Percentiles rank a stretch among this genome's conserved stretches.
Conservation (phyloP, 2,888 invertebrate genomes). For the Tenthredo mesomela region DNA sequence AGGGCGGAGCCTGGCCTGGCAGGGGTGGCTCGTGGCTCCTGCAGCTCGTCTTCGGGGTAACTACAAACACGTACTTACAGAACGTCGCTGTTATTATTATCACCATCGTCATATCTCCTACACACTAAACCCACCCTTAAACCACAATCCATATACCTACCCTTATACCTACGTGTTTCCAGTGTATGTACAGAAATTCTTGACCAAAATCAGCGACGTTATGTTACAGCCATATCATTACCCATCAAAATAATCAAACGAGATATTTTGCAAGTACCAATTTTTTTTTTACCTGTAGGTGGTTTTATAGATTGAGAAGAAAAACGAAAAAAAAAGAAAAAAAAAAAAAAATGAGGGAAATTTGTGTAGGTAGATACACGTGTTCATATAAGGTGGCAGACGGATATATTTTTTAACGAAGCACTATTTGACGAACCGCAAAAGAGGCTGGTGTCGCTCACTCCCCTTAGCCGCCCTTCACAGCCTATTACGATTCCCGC, state of each 20-base stretch:
- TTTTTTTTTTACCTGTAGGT: background rate
- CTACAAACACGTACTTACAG: constrained; percentile 77
- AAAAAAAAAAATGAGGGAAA: background rate
- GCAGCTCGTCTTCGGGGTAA: constrained; percentile 76
- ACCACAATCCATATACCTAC: constrained; percentile 14
- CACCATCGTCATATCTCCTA: constrained; percentile 34
- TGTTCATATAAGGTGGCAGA: background rate
- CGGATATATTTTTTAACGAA: constrained; percentile 50
- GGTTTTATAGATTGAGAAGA: background rate
- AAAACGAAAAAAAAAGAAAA: background rate
- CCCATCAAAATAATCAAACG: background rate
- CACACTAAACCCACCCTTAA: constrained; percentile 2
- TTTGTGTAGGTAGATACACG: background rate
- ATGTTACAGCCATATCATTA: background rate
- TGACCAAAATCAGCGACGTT: background rate
- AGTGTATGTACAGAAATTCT: background rate
- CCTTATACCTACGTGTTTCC: background rate
- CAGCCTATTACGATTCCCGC: constrained; percentile 50
- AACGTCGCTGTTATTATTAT: constrained; percentile 65
- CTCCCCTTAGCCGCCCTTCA: constrained; percentile 44
- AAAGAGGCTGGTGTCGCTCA: constrained; percentile 66
- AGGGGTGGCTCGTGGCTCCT: constrained; percentile 61
- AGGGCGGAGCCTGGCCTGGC: constrained; percentile 55
- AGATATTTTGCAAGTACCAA: background rate
- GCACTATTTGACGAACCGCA: constrained; percentile 75